Conservation (phyloP, 2,888 invertebrate species). For the Anthrax anthrax region DNA sequence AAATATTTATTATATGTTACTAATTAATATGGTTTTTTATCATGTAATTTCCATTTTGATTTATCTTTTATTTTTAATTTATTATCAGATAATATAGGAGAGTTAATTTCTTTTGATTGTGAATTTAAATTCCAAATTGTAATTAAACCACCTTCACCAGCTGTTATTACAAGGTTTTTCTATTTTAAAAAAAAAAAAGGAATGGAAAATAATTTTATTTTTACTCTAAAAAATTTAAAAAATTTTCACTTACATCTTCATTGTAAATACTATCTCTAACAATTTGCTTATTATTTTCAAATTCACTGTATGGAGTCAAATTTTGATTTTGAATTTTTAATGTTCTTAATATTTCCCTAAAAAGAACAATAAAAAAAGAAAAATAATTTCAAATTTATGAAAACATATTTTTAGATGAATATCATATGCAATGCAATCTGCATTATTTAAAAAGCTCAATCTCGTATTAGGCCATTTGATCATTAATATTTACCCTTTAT, state of each 20-base stretch:
- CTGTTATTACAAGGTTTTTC: conserved; percentile 45
- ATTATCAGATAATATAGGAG: neutral
- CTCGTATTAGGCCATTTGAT: no score
- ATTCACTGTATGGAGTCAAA: conserved; percentile 41
- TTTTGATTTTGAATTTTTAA: conserved; percentile 36
- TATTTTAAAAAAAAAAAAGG: conserved; percentile 5
- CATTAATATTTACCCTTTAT: conserved; percentile 42
- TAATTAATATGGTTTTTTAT: conserved; percentile 2
- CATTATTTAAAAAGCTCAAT: no score
- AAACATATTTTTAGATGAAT: neutral
- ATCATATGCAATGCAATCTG: no score
- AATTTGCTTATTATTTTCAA: conserved; percentile 50
- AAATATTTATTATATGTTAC: no score
- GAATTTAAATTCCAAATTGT: conserved; percentile 39
- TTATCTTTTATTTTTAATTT: neutral
- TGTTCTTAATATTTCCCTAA: conserved; percentile 35
- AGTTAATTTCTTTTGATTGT: no score
- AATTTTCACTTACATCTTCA: conserved; percentile 39
- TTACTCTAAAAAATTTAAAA: neutral
- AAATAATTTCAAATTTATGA: neutral
- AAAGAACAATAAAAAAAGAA: conserved; percentile 9
- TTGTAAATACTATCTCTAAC: conserved; percentile 55
- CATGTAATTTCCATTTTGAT: neutral
- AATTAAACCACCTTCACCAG: conserved; percentile 51
- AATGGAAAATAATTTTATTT: neutral